Conservation (phyloP, 2,888 invertebrate genomes). For the Polydesmus complanatus region DNA sequence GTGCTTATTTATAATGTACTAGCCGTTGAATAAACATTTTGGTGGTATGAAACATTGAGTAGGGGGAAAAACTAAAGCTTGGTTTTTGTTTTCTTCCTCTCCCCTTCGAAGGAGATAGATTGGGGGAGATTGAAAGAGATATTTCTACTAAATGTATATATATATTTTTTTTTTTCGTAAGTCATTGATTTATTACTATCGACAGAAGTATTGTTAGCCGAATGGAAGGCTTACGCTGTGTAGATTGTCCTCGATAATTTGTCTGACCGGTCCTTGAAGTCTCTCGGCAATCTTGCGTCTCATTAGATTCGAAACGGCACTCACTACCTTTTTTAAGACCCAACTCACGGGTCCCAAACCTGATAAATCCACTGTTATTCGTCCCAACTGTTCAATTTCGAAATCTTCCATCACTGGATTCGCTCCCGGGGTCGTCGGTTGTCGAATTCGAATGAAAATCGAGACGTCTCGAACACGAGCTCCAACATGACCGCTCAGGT, state of each 20-base stretch:
- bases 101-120: too few species aligned
- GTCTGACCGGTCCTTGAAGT: conserved; percentile 17
- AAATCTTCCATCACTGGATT: conserved; percentile 17
- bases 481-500: conserved; percentile 17
- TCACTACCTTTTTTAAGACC: conserved; percentile 17
- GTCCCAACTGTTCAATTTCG: conserved; percentile 16
- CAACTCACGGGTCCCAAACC: conserved; percentile 18
- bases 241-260: conserved; percentile 17
- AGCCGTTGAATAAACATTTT: too few species aligned
- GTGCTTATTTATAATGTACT: too few species aligned
- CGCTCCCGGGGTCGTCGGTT: conserved; percentile 16
- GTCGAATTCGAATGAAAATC: conserved; percentile 17
- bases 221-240: conserved; percentile 13
- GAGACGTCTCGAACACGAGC: conserved; percentile 16
- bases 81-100: too few species aligned
- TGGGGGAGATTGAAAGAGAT: too few species aligned
- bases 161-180: too few species aligned
- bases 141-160: too few species aligned
- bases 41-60: too few species aligned
- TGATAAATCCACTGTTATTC: conserved; percentile 15
- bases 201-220: conserved; percentile 7
- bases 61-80: too few species aligned
- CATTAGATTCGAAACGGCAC: conserved; percentile 16
- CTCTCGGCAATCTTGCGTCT: conserved; percentile 16
- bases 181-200: too few species aligned